phyloP scores from a whole-genome alignment of 2,113 vertebrate genomes.

The Hystrix brachyura region DNA sequence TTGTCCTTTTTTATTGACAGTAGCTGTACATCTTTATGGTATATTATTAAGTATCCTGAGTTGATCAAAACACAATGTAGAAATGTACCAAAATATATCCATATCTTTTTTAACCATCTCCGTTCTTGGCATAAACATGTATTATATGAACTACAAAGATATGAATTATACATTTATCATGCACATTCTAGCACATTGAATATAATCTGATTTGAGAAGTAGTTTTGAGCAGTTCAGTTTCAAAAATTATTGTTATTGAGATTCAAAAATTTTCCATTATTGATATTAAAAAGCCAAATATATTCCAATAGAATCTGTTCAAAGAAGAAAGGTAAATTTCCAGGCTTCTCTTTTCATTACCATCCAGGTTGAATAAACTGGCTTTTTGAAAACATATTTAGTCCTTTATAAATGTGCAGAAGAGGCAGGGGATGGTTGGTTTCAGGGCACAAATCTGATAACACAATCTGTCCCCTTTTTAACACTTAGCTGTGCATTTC shows the following conservation, averaged over 20 bases:
- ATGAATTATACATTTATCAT: not conserved
- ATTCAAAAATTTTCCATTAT: not conserved
- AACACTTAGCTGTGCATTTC: slow-evolving; percentile 64
- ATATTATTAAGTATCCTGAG: not conserved
- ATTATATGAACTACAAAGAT: not conserved
- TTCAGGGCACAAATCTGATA: slow-evolving; percentile 65
- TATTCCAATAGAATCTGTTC: slow-evolving; percentile 70
- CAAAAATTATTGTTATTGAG: slow-evolving; percentile 59
- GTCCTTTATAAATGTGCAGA: slow-evolving; percentile 51
- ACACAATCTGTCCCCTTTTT: slow-evolving; percentile 53
- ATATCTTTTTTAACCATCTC: not conserved
- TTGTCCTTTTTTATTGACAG: not conserved
- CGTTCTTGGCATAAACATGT: not conserved
- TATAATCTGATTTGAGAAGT: slow-evolving; percentile 28
- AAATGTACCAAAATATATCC: not conserved
- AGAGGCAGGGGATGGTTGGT: slow-evolving; percentile 9
- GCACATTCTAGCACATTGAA: not conserved
- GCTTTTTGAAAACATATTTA: slow-evolving; percentile 68
- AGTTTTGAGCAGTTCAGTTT: slow-evolving; percentile 26
- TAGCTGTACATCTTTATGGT: not conserved
- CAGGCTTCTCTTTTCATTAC: slow-evolving; percentile 49
- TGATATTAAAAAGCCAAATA: slow-evolving; percentile 71
- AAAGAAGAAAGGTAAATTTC: slow-evolving; percentile 75
- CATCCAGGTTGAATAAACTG: slow-evolving; percentile 66
- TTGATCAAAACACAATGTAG: not conserved